Evolutionary conservation across 1,140 invertebrate species (phyloP).

Genomic region (Brachionus calyciflorus): DNA sequence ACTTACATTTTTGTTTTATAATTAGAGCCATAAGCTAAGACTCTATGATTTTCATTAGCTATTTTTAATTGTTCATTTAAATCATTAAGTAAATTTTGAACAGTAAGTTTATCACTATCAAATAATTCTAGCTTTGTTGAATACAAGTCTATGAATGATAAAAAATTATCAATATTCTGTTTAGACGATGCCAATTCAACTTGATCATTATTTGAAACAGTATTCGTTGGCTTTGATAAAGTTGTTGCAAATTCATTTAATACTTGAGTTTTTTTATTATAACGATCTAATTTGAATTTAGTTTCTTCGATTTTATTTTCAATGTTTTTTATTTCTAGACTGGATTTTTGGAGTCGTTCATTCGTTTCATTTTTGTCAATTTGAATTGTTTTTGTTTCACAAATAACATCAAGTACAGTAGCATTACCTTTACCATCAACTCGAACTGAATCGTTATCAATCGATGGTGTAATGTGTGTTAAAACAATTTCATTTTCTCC

Average conservation of each 20-base stretch:
- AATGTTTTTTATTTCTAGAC: background rate
- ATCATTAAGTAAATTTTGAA: background rate
- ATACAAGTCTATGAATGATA: constrained; percentile 21
- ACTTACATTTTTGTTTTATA: background rate
- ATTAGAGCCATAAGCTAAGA: background rate
- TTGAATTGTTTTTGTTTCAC: background rate
- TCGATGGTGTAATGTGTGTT: background rate
- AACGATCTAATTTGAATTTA: constrained; percentile 20
- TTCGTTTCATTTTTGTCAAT: background rate
- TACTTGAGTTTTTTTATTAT: background rate
- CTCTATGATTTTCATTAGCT: background rate
- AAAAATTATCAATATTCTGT: constrained; percentile 32
- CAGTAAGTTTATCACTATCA: background rate
- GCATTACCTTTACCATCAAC: constrained; percentile 28
- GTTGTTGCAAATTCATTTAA: constrained; percentile 25
- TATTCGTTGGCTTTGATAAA: background rate
- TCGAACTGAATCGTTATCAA: constrained; percentile 32
- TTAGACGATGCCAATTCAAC: background rate
- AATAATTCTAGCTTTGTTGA: background rate
- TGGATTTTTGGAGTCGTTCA: background rate
- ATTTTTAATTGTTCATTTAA: background rate
- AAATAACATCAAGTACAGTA: constrained; percentile 11
- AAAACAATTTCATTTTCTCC: constrained; percentile 19
- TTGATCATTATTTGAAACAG: background rate
- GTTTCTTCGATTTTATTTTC: background rate